A percentile compares a stretch with the other conserved stretches of the same genome.
These are phyloP conservation scores for Brachionus rotundiformis DNA, from an alignment of 1,140 invertebrate genomes.

Conservation along the genomic window DNA sequence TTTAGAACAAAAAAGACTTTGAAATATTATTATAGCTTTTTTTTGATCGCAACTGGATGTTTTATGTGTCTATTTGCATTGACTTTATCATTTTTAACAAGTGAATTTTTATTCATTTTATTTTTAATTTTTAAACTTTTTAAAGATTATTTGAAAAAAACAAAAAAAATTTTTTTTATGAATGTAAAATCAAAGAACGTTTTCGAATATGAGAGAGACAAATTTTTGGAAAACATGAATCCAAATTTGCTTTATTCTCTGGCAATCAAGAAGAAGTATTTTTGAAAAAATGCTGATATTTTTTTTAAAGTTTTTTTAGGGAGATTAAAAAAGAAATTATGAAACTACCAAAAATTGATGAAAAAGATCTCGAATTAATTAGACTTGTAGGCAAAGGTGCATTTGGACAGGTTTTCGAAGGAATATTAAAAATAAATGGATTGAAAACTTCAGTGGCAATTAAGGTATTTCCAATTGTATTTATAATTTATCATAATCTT, in stretches of 20 bases:
- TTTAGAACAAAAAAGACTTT: constrained; percentile 18
- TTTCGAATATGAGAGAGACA: background rate
- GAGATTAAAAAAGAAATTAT: constrained; percentile 32
- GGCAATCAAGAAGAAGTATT: constrained; percentile 24
- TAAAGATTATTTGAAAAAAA: constrained; percentile 29
- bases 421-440: constrained; percentile 16
- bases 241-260: constrained; percentile 30
- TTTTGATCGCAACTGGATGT: background rate
- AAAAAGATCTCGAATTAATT: constrained; percentile 18
- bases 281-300: background rate
- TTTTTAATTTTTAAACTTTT: background rate
- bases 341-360: background rate
- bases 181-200: background rate
- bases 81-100: background rate
- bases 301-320: background rate
- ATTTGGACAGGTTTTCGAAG: constrained; percentile 47
- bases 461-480: background rate
- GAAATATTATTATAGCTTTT: background rate
- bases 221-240: constrained; percentile 49
- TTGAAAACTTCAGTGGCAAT: background rate
- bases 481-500: constrained; percentile 2
- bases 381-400: constrained; percentile 41
- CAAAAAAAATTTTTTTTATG: background rate
- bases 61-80: background rate
- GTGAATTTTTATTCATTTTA: background rate